These are phyloP conservation scores for Megamerina dolium DNA, from an alignment of 2,888 invertebrate species.

Conservation along the genomic window DNA sequence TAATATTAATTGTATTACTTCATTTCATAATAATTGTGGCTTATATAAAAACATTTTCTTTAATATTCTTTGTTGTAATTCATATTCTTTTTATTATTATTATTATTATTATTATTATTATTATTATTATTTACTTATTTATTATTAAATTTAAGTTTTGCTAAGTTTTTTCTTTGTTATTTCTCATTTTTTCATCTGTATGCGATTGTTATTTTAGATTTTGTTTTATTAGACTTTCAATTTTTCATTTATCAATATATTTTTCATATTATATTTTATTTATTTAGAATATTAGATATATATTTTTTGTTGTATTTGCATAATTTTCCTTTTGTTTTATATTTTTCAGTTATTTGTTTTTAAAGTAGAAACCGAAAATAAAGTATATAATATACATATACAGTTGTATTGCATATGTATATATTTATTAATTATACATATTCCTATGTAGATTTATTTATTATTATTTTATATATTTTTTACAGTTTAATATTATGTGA, in stretches of 20 bases:
- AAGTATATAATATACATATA: background rate
- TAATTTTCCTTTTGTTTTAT: conserved; percentile 5
- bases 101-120: background rate
- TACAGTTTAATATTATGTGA: too few relatives aligned
- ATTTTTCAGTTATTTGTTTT: background rate
- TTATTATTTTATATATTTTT: too few relatives aligned
- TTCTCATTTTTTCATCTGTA: conserved; percentile 7
- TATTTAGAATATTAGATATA: too few relatives aligned
- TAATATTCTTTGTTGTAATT: too few relatives aligned
- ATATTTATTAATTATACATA: too few relatives aligned
- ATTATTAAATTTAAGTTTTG: conserved; percentile 5
- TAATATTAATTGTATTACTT: conserved; percentile 11
- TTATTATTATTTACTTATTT: background rate
- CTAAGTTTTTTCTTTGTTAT: conserved; percentile 9
- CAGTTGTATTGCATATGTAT: background rate
- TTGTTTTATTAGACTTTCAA: conserved; percentile 4
- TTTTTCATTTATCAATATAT: background rate
- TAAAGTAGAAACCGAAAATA: too few relatives aligned
- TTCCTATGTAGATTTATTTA: too few relatives aligned
- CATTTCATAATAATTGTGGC: conserved; percentile 15
- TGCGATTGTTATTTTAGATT: conserved; percentile 15
- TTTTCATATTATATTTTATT: background rate
- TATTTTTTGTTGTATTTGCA: too few relatives aligned
- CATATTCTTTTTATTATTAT: conserved; percentile 14
- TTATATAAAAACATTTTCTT: conserved; percentile 15